Evolutionary conservation across 35 echinoderm and acorn worm genomes (phyloP), one percentile per base, ranked within the genome.

Genomic region (Lytechinus variegatus): DNA sequence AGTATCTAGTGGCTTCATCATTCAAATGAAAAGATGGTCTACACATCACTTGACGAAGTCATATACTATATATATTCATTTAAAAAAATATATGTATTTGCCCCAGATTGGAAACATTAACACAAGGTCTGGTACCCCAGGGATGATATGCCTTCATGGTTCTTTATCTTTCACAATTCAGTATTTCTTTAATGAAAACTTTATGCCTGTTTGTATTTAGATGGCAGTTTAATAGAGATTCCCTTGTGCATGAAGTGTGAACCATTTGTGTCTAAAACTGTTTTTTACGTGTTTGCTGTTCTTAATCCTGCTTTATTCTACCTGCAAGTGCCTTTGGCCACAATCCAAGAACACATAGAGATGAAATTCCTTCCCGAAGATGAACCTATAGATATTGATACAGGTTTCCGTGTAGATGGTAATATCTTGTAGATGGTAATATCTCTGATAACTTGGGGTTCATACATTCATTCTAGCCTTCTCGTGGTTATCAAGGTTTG

Each of bases 401-500:
- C 66, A 79, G 66, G n/a, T 16, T 24, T 27, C 7, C 66, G 4
- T 4, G 66, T 79, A 79, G 66, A 79, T 79, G 66, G 66, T 79
- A 79, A 79, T 79, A 79, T n/a, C n/a, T n/a, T 4, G 66, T 79
- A 79, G 66, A 79, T 79, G 66, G 66, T 79, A 79, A 79, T 79
- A 19, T 79, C 19, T 6, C 66, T 24, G 8, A n/a, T 79, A 7
- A 24, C 66, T n/a, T 58, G 8, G 1, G 21, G 6, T 79, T 5
- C 8, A 79, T 24, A 44, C 33, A 44, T 2, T 44, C 33, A 44
- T 44, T 44, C 33, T 44, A 79, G 19, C 19, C 24, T 79, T 21
- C 14, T 6, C 14, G n/a, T 79, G 66, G 66, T 79, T 6, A 79
- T 24, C 14, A 79, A 6, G 21, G 8, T 79, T 79, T 14, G 19